Evolutionary conservation across 2,888 invertebrate species (phyloP).

Genomic region (Junonia oenone): DNA sequence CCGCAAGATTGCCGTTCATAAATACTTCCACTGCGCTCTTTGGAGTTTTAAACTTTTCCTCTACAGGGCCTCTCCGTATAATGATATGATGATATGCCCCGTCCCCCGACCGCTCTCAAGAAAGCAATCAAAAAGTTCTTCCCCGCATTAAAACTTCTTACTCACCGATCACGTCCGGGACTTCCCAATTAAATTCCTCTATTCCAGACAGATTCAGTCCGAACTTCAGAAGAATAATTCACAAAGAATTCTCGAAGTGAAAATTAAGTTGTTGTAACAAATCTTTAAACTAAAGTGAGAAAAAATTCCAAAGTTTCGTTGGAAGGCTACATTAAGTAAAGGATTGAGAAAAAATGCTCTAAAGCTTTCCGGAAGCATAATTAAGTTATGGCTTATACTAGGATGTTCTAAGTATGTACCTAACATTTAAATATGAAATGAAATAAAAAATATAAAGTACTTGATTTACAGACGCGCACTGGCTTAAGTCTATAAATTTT

Average conservation of each 20-base stretch:
- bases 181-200: constrained; percentile 19
- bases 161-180: constrained; percentile 14
- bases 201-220: not conserved
- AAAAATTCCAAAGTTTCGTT: not conserved
- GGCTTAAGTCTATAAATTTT: too few relatives aligned
- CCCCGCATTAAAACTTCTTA: constrained; percentile 14
- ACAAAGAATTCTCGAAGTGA: not conserved
- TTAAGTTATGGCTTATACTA: too few relatives aligned
- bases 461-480: too few relatives aligned
- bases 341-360: too few relatives aligned
- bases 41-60: constrained; percentile 12
- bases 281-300: not conserved
- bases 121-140: constrained; percentile 20
- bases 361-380: too few relatives aligned
- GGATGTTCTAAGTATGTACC: too few relatives aligned
- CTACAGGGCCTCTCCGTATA: constrained; percentile 12
- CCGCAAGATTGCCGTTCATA: not conserved
- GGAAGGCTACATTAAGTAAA: too few relatives aligned
- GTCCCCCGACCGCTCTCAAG: constrained; percentile 6
- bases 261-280: not conserved
- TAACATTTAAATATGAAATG: too few relatives aligned
- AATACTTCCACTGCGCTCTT: constrained; percentile 4
- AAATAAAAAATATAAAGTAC: too few relatives aligned
- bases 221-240: constrained; percentile 6
- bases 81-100: constrained; percentile 12